A percentile compares a stretch with the other conserved stretches of the same genome.
phyloP scores from a whole-genome alignment of 2,888 invertebrate species.

The Nomada ferruginata region DNA sequence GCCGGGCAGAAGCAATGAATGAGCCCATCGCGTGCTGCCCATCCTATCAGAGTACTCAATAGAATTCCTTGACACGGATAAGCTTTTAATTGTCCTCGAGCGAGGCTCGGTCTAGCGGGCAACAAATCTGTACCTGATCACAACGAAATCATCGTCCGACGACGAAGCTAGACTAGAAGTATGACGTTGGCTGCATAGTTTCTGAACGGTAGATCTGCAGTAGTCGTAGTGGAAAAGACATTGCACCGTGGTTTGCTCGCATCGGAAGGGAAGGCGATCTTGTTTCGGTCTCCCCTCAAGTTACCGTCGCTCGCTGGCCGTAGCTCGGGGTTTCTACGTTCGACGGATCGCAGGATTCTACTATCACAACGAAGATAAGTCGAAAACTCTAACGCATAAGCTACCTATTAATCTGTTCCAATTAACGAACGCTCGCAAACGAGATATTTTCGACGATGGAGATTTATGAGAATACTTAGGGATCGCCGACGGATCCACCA shows the following conservation, averaged over 20 bases:
- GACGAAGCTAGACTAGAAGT: slow-evolving; percentile 43
- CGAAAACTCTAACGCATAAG: slow-evolving; percentile 23
- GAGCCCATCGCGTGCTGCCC: slow-evolving; percentile 39
- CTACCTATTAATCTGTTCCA: background rate
- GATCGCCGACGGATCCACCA: slow-evolving; percentile 25
- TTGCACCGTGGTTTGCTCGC: slow-evolving; percentile 1
- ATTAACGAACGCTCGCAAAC: background rate
- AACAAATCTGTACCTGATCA: slow-evolving; percentile 71
- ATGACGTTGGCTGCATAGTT: slow-evolving; percentile 39
- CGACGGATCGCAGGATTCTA: slow-evolving; percentile 13
- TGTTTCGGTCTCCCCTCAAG: slow-evolving; percentile 18
- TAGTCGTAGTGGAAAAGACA: slow-evolving; percentile 32
- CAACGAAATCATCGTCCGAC: slow-evolving; percentile 64
- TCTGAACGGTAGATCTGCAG: slow-evolving; percentile 31
- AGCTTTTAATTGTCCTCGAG: slow-evolving; percentile 38
- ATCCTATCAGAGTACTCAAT: slow-evolving; percentile 44
- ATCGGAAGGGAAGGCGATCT: slow-evolving; percentile 9
- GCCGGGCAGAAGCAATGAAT: slow-evolving; percentile 33
- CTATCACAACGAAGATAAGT: slow-evolving; percentile 66
- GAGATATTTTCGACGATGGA: slow-evolving; percentile 65
- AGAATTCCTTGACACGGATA: slow-evolving; percentile 50
- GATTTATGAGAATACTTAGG: slow-evolving; percentile 75
- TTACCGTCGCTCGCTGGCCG: slow-evolving; percentile 73
- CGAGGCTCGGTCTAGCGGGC: background rate
- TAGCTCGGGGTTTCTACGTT: slow-evolving; percentile 16